These are phyloP conservation scores for Scolanthus callimorphus DNA, from an alignment of 92 coral and sea anemone genomes.

Conservation along the genomic window DNA sequence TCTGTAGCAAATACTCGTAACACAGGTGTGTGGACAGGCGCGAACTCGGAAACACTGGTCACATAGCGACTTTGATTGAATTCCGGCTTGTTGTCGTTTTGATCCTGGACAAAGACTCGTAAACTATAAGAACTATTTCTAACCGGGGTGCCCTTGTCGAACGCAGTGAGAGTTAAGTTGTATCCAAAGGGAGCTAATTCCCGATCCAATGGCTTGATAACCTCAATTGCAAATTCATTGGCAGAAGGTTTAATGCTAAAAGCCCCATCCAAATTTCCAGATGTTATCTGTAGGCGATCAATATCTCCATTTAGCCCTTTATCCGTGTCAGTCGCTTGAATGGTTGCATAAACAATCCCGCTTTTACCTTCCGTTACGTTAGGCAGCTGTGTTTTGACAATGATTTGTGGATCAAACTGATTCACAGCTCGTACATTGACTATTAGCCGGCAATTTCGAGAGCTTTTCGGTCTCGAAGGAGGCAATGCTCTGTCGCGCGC, in stretches of 20 bases:
- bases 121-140: slow-evolving; percentile 53
- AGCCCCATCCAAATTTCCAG: slow-evolving; percentile 58
- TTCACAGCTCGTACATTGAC: slow-evolving; percentile 67
- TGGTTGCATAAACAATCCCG: slow-evolving; percentile 52
- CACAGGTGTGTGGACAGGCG: slow-evolving; percentile 76
- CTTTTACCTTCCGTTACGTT: slow-evolving; percentile 45
- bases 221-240: slow-evolving; percentile 30
- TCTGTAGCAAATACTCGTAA: slow-evolving; percentile 64
- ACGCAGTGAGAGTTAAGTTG: slow-evolving; percentile 62
- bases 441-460: slow-evolving; percentile 52
- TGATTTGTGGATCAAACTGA: slow-evolving; percentile 69
- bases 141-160: slow-evolving; percentile 81
- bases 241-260: slow-evolving; percentile 60
- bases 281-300: slow-evolving; percentile 66
- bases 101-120: slow-evolving; percentile 48
- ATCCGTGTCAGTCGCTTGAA: slow-evolving; percentile 72
- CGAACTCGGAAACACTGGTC: slow-evolving; percentile 72
- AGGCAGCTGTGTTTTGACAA: slow-evolving; percentile 44
- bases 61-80: slow-evolving; percentile 56
- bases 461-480: slow-evolving; percentile 33
- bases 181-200: slow-evolving; percentile 44
- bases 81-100: slow-evolving; percentile 49
- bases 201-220: slow-evolving; percentile 70
- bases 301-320: slow-evolving; percentile 75
- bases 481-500: slow-evolving; percentile 65